Conservation (phyloP, 2,888 invertebrate species). For the Pandemis cinnamomeana region DNA sequence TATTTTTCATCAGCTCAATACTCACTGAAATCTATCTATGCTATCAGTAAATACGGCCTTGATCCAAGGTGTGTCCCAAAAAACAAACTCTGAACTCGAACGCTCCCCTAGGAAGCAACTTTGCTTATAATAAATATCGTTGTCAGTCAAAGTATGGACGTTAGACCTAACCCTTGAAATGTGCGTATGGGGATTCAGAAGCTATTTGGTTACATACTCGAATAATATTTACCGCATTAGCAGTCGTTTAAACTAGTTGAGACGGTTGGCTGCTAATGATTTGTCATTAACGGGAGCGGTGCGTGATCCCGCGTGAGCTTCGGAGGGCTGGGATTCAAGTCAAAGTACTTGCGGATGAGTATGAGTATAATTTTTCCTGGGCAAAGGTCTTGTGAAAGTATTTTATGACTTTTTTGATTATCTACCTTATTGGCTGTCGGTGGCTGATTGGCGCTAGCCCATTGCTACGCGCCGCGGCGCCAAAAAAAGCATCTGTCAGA, state of each 20-base stretch:
- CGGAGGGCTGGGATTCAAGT: not conserved
- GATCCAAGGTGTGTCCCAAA: not conserved
- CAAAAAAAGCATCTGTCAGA: too few species aligned
- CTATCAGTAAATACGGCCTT: not conserved
- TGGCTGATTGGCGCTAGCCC: too few species aligned
- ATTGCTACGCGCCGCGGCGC: too few species aligned
- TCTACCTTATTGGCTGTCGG: too few species aligned
- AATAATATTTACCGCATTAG: constrained; percentile 27
- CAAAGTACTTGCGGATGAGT: not conserved
- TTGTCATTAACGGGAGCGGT: constrained; percentile 20
- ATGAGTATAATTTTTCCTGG: not conserved
- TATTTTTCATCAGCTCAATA: too few species aligned
- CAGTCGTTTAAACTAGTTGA: constrained; percentile 27
- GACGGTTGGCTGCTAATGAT: constrained; percentile 21
- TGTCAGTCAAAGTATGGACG: constrained; percentile 36
- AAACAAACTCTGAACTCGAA: not conserved
- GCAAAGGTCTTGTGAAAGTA: too few species aligned
- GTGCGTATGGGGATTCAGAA: constrained; percentile 28
- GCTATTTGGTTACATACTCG: constrained; percentile 21
- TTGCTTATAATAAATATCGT: constrained; percentile 38
- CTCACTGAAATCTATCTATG: too few species aligned
- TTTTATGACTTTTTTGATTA: too few species aligned
- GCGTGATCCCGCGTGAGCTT: constrained; percentile 1
- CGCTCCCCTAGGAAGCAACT: constrained; percentile 16
- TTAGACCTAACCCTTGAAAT: constrained; percentile 20